A percentile compares a stretch with the other conserved stretches of the same genome.
phyloP scores from a whole-genome alignment of 2,888 invertebrate genomes.

The Smittia aterrima region DNA sequence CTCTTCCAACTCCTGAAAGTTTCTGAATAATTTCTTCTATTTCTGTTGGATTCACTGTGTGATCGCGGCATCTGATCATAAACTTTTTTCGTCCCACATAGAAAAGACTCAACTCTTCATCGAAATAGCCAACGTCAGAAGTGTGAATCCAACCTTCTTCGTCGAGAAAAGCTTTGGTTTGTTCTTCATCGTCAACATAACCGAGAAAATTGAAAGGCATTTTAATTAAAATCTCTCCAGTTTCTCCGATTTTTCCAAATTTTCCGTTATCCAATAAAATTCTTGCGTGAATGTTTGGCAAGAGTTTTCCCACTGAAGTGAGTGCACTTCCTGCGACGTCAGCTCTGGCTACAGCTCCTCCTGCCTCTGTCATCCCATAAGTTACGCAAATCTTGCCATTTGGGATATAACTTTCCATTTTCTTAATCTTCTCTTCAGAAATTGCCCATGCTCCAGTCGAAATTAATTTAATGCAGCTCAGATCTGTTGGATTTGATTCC shows the following conservation, averaged over 20 bases:
- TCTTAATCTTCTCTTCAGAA: not conserved
- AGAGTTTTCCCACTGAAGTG: not conserved
- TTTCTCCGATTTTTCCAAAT: not conserved
- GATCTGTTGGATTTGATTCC: not conserved
- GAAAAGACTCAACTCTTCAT: not conserved
- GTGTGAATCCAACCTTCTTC: not conserved
- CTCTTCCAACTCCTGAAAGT: not conserved
- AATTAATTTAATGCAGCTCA: not conserved
- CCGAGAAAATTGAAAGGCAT: not conserved
- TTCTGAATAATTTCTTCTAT: not conserved
- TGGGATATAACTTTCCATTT: not conserved
- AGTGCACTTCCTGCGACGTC: not conserved
- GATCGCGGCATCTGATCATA: not conserved
- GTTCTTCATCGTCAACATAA: not conserved
- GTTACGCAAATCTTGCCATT: not conserved
- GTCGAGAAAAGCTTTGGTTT: not conserved
- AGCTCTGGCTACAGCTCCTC: not conserved
- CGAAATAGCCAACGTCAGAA: not conserved
- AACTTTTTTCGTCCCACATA: not conserved
- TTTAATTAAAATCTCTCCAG: not conserved
- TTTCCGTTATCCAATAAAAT: not conserved
- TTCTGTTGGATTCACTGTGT: not conserved
- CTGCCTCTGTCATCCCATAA: not conserved
- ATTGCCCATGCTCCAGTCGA: not conserved
- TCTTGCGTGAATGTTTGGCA: not conserved